A percentile compares a stretch with the other conserved stretches of the same genome.
Evolutionary conservation across 2,797 vertebrate genomes (phyloP).

Genomic region (Euthynnus affinis): DNA sequence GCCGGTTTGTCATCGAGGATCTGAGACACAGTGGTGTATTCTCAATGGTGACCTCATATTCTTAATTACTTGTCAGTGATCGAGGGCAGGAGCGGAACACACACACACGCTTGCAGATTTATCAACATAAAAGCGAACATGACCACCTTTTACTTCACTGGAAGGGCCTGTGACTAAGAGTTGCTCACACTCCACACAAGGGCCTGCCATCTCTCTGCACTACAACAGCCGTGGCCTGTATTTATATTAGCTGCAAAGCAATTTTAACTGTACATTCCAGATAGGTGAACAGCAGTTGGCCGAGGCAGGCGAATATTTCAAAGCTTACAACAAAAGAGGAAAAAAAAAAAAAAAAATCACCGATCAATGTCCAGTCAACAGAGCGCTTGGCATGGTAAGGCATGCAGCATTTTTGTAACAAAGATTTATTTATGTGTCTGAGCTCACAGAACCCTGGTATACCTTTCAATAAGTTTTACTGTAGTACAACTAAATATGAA

Average conservation of each 20-base stretch:
- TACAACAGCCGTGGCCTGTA: conserved; percentile 67
- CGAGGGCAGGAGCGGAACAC: conserved; percentile 66
- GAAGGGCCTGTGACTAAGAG: conserved; percentile 58
- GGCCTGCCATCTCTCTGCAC: conserved; percentile 69
- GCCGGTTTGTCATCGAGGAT: conserved; percentile 29
- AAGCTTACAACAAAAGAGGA: conserved; percentile 73
- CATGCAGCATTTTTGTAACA: conserved; percentile 74
- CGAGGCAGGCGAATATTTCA: conserved; percentile 73
- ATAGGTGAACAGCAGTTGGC: conserved; percentile 84
- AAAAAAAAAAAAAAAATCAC: conserved; percentile 59
- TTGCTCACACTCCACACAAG: conserved; percentile 50
- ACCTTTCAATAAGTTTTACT: conserved; percentile 79
- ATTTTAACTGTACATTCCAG: conserved; percentile 87
- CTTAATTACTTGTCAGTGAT: conserved; percentile 66
- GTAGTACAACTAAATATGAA: conserved; percentile 80
- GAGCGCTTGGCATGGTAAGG: conserved; percentile 77
- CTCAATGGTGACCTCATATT: conserved; percentile 55
- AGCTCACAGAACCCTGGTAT: conserved; percentile 75
- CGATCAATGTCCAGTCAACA: conserved; percentile 76
- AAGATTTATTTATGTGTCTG: conserved; percentile 81
- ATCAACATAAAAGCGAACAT: conserved; percentile 54
- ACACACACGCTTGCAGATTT: conserved; percentile 43
- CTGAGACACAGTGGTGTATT: conserved; percentile 19
- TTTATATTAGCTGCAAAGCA: conserved; percentile 83
- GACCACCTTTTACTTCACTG: conserved; percentile 44